phyloP scores from a whole-genome alignment of 2,888 invertebrate species.

The Dynastes grantii region DNA sequence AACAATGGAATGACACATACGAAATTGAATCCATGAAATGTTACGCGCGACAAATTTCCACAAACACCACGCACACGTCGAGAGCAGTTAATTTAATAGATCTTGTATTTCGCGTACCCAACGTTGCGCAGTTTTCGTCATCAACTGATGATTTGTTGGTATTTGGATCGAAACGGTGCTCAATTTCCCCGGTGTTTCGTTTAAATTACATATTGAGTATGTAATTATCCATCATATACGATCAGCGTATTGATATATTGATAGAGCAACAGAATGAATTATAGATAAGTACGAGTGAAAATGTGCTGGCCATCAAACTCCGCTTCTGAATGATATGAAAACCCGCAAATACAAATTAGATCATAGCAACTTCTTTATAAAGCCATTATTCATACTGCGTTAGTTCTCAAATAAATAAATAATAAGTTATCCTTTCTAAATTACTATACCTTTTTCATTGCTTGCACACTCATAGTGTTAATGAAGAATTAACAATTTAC shows the following conservation, averaged over 20 bases:
- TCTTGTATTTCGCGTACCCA: neutral
- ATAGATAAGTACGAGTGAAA: neutral
- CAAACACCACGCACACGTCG: neutral
- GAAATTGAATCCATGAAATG: conserved; percentile 29
- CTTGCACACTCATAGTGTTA: no score
- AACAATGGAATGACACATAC: conserved; percentile 24
- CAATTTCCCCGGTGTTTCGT: no score
- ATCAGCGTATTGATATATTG: neutral
- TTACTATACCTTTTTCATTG: no score
- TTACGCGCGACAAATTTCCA: conserved; percentile 17
- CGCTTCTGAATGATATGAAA: neutral
- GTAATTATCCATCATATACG: neutral
- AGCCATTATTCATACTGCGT: no score
- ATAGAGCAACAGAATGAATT: neutral
- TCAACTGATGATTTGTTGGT: conserved; percentile 17
- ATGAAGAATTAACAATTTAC: no score
- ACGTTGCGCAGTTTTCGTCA: conserved; percentile 5
- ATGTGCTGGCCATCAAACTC: neutral
- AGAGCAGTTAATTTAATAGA: conserved; percentile 28
- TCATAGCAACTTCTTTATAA: no score
- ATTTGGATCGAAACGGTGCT: conserved; percentile 7
- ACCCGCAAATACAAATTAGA: neutral
- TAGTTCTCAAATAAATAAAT: no score
- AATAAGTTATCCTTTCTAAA: no score
- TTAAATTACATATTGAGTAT: conserved; percentile 7